A percentile compares a stretch with the other conserved stretches of the same genome.
These are phyloP conservation scores for Aspidiotus destructor DNA, from an alignment of 2,888 invertebrate genomes.

Conservation along the genomic window DNA sequence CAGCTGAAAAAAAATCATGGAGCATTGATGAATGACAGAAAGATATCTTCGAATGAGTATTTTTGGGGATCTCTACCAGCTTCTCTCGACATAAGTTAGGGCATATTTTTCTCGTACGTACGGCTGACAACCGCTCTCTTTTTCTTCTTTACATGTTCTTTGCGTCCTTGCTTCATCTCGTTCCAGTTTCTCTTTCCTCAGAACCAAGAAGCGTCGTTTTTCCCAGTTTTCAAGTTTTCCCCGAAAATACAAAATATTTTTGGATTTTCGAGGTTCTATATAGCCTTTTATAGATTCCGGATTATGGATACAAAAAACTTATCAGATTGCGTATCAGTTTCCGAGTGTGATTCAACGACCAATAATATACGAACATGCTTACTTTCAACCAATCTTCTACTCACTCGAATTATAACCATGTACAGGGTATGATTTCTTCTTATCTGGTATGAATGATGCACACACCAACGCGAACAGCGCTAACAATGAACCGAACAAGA, in stretches of 20 bases:
- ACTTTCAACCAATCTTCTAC: not conserved
- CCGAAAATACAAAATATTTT: too few species aligned
- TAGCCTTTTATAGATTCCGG: too few species aligned
- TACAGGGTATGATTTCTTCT: constrained; percentile 37
- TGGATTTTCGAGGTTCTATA: too few species aligned
- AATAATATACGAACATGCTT: not conserved
- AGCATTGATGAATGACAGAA: not conserved
- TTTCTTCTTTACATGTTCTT: too few species aligned
- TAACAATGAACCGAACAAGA: constrained; percentile 92
- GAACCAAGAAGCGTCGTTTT: too few species aligned
- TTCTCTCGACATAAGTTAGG: not conserved
- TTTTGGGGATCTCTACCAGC: not conserved
- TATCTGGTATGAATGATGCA: constrained; percentile 74
- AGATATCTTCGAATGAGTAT: not conserved
- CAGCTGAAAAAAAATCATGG: not conserved
- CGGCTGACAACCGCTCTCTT: too few species aligned
- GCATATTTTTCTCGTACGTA: too few species aligned
- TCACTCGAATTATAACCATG: constrained; percentile 35
- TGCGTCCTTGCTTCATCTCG: too few species aligned
- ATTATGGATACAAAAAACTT: too few species aligned
- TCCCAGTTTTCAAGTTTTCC: too few species aligned
- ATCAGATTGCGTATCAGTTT: not conserved
- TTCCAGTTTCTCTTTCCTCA: too few species aligned
- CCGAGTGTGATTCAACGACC: not conserved
- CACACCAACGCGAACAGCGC: constrained; percentile 92